A percentile compares a stretch with the other conserved stretches of the same genome.
phyloP scores from a whole-genome alignment of 2,797 vertebrate genomes.

The Tokudaia muenninki region DNA sequence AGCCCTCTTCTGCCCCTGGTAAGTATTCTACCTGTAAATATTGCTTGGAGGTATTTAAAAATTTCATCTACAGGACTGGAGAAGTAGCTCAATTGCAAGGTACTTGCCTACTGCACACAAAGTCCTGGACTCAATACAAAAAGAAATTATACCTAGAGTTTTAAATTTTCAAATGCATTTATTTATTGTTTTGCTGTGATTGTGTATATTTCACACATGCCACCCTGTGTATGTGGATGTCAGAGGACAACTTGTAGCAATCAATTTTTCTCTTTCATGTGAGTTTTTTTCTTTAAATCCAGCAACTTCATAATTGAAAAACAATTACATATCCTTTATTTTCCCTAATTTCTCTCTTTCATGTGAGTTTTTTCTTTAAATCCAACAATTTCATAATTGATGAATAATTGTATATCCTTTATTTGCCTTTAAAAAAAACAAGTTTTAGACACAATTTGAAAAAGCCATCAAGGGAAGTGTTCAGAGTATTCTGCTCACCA shows the following conservation, averaged over 20 bases:
- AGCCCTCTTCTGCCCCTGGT: neutral
- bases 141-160: neutral
- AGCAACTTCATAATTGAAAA: neutral
- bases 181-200: neutral
- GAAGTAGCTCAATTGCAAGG: neutral
- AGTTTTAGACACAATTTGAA: neutral
- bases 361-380: neutral
- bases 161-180: neutral
- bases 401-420: neutral
- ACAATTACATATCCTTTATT: neutral
- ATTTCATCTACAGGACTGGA: neutral
- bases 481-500: neutral
- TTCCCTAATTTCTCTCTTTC: neutral
- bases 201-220: too few species aligned
- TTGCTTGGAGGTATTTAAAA: neutral
- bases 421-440: conserved; percentile 36
- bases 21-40: neutral
- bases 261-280: neutral
- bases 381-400: neutral
- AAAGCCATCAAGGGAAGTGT: neutral
- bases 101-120: neutral
- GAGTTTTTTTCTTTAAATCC: neutral
- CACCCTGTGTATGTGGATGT: too few species aligned
- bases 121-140: neutral
- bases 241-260: neutral